These are phyloP conservation scores for Yponomeuta cagnagella DNA, from an alignment of 2,888 invertebrate genomes.

Conservation along the genomic window DNA sequence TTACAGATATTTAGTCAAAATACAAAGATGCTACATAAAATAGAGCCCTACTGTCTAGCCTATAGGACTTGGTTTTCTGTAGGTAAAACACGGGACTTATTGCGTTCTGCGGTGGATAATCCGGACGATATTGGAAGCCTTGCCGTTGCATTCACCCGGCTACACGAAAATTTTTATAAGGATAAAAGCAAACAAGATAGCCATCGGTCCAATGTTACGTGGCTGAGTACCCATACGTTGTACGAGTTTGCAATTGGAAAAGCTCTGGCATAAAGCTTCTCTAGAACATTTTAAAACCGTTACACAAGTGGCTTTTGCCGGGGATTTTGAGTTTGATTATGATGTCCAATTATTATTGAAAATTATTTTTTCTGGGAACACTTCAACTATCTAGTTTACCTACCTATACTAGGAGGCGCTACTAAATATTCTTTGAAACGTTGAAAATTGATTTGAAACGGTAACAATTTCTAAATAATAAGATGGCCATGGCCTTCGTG, in stretches of 20 bases:
- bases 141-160: conserved; percentile 69
- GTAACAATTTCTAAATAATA: too few relatives aligned
- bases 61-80: conserved; percentile 38
- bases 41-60: conserved; percentile 33
- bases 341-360: too few relatives aligned
- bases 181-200: conserved; percentile 75
- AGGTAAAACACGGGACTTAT: conserved; percentile 40
- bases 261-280: not conserved
- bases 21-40: conserved; percentile 45
- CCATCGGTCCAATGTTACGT: conserved; percentile 63
- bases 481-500: too few relatives aligned
- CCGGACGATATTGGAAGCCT: conserved; percentile 45
- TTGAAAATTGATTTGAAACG: not conserved
- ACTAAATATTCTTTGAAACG: not conserved
- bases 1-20: conserved; percentile 73
- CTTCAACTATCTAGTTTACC: too few relatives aligned
- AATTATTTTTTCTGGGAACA: too few relatives aligned
- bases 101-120: conserved; percentile 25
- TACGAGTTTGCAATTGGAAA: conserved; percentile 17
- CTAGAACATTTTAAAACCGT: not conserved
- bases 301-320: not conserved
- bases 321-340: not conserved
- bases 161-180: conserved; percentile 75
- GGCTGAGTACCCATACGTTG: conserved; percentile 27
- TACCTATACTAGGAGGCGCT: too few relatives aligned